Conservation (phyloP, 1,140 invertebrate species). For the Cydia splendana region DNA sequence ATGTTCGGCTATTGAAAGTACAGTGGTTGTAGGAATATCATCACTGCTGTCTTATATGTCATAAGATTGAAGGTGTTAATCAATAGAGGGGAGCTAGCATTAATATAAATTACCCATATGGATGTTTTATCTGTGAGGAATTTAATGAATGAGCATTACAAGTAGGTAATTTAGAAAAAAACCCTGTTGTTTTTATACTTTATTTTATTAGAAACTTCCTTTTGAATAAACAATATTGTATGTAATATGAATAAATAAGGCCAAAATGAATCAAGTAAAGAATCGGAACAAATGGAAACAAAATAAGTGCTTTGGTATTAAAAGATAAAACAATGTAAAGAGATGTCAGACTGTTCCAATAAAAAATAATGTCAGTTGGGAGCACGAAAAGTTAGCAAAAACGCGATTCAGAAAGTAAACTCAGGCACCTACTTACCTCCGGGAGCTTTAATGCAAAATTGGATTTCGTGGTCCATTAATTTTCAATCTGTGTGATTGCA, state of each 20-base stretch:
- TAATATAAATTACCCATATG: too few species aligned
- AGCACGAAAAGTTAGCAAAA: slow-evolving; percentile 30
- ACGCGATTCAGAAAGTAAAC: slow-evolving; percentile 32
- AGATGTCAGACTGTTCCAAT: slow-evolving; percentile 30
- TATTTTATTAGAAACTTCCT: not conserved
- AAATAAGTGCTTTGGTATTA: not conserved
- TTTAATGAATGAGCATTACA: too few species aligned
- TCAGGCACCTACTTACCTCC: slow-evolving; percentile 32
- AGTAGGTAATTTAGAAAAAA: too few species aligned
- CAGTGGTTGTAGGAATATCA: too few species aligned
- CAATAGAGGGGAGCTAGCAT: too few species aligned
- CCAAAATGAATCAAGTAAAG: not conserved
- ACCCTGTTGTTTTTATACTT: not conserved
- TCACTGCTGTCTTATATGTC: too few species aligned
- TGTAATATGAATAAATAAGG: too few species aligned
- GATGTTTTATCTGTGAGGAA: too few species aligned
- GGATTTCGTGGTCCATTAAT: slow-evolving; percentile 65
- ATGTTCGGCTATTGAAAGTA: too few species aligned
- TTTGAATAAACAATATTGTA: not conserved
- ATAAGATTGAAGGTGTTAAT: too few species aligned
- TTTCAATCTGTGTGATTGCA: slow-evolving; percentile 78
- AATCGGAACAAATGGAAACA: not conserved
- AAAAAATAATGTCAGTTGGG: slow-evolving; percentile 23
- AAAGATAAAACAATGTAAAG: slow-evolving; percentile 27
- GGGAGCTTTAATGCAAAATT: slow-evolving; percentile 33